phyloP scores from a whole-genome alignment of 2,113 vertebrate species.

The Astatotilapia flaviijosephi region DNA sequence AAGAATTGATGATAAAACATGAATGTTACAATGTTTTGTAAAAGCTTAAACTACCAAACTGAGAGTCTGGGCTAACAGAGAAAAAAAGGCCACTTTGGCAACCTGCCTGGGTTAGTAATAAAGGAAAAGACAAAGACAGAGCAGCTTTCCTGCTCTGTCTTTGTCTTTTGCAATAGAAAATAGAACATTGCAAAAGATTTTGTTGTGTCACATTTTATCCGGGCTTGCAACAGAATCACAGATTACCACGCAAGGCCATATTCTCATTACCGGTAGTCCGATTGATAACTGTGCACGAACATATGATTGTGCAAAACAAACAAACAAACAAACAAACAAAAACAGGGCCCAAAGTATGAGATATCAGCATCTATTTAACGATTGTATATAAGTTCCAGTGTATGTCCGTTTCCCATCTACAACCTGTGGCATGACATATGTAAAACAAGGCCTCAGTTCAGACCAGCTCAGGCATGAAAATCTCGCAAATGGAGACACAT shows the following conservation, averaged over 20 bases:
- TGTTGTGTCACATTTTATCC: not conserved
- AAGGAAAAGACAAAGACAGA: too few species aligned
- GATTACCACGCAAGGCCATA: not conserved
- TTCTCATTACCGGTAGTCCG: not conserved
- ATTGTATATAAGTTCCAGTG: too few species aligned
- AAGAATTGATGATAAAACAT: not conserved
- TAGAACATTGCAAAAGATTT: not conserved
- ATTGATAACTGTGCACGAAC: not conserved
- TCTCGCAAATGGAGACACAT: not conserved
- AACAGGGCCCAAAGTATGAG: not conserved
- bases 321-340: not conserved
- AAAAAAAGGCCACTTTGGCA: not conserved
- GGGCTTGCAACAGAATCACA: not conserved
- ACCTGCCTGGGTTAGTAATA: fast-evolving
- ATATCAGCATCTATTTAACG: not conserved
- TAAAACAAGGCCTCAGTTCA: not conserved
- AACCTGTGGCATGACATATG: not conserved
- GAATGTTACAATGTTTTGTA: not conserved
- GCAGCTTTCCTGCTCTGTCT: not conserved
- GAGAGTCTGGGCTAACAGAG: not conserved
- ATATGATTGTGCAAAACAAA: not conserved
- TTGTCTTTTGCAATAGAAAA: not conserved
- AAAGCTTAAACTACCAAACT: not conserved
- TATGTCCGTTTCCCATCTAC: not conserved
- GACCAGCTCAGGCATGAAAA: not conserved